Evolutionary conservation across 2,888 invertebrate genomes (phyloP), one percentile per base, ranked within the genome.

Genomic region (Dysmachus trigonus): DNA sequence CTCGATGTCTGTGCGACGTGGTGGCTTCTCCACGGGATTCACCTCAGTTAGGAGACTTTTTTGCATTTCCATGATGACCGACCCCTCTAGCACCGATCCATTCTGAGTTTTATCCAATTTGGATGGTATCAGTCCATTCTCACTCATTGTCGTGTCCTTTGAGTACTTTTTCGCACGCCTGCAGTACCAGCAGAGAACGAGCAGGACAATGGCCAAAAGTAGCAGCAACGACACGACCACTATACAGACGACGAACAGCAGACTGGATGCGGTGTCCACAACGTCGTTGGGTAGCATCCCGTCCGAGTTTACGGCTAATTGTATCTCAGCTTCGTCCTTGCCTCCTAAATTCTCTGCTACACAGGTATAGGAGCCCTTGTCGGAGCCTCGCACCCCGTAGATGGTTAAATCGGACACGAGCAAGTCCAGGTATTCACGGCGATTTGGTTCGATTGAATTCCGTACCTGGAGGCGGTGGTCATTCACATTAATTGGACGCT

Each of bases 311-410:
- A 94, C 92, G 4, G 94, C 92, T 86, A 98, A 90, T 15, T 95
- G 95, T 15, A 97, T 92, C 90, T 96, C 96, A 74, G 94, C 94
- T 90, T 96, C 96, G 88, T 95, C 95, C 2, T 94, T 94, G 0
- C 97, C 98, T 0, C 96, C 98, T 0, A 95, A 94, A 91, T 97
- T 98, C 90, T 95, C 95, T 0, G 97, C 97, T 2, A 96, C 94
- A 90, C 98, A 98, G 73, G 94, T 93, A 90, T 96, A 96, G 82
- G 95, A 94, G 0, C 96, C 96, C 88, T 94, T 94, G 90, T 96
- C 96, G 15, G 94, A 93, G 8, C 92, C 92, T 1, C 93, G 92
- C 0, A 95, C 93, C 31, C 95, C 94, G 0, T 93, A 92, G 74
- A 96, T 94, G 0, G 95, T 96, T 76, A 97, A 91, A 90, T 96